Conservation (phyloP, 2,113 vertebrate genomes). For the Aphelocoma coerulescens region DNA sequence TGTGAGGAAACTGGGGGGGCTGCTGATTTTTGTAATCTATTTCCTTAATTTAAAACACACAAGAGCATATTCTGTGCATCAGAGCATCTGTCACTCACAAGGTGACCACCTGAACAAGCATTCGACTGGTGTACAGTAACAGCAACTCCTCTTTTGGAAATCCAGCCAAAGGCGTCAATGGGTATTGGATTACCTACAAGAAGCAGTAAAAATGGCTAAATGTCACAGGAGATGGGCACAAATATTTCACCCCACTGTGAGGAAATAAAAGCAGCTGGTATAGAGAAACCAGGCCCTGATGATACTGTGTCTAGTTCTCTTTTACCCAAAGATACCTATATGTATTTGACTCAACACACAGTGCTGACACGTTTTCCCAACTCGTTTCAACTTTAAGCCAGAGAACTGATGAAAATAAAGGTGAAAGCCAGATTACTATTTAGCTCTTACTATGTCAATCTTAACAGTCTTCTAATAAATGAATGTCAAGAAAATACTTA, state of each 20-base stretch:
- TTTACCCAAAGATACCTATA: background rate
- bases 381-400: background rate
- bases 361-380: background rate
- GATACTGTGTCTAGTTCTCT: background rate
- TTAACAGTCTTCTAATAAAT: background rate
- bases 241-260: background rate
- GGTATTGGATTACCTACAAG: background rate
- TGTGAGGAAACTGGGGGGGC: background rate
- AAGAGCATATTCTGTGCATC: background rate
- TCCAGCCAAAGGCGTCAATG: background rate
- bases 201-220: background rate
- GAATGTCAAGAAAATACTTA: background rate
- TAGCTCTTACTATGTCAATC: background rate
- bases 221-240: background rate
- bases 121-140: background rate
- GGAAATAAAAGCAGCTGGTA: background rate
- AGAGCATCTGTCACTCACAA: background rate
- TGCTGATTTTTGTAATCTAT: background rate
- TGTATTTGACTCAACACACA: background rate
- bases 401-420: background rate
- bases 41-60: background rate
- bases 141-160: background rate
- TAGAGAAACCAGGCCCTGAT: background rate
- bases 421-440: background rate
- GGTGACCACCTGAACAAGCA: background rate